phyloP scores from a whole-genome alignment of 2,888 invertebrate species.

The Drosophila tanythrix region DNA sequence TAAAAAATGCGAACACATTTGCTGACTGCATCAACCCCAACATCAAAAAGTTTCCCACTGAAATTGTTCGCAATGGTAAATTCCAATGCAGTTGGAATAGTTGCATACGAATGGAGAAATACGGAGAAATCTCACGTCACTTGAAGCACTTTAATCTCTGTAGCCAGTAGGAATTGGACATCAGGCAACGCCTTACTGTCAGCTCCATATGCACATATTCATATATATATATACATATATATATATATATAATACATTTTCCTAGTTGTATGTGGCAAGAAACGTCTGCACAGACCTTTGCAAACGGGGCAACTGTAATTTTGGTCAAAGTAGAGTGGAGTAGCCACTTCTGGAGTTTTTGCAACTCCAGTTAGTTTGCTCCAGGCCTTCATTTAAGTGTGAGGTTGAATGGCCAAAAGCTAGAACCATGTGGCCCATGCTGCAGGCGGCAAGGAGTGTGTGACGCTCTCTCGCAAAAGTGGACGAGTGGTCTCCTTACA shows the following conservation, averaged over 20 bases:
- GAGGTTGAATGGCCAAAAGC: conserved; percentile 39
- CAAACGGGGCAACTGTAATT: conserved; percentile 42
- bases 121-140: conserved; percentile 30
- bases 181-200: conserved; percentile 22
- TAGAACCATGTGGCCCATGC: conserved; percentile 57
- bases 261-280: conserved; percentile 8
- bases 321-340: conserved; percentile 52
- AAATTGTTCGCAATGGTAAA: conserved; percentile 49
- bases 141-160: conserved; percentile 36
- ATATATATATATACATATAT: neutral
- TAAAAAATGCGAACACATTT: conserved; percentile 27
- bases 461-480: neutral
- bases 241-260: neutral
- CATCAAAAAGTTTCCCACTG: conserved; percentile 7
- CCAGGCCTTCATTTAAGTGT: conserved; percentile 31
- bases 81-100: conserved; percentile 67
- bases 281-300: conserved; percentile 17
- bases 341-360: conserved; percentile 36
- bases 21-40: conserved; percentile 13
- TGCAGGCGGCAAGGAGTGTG: conserved; percentile 30
- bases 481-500: conserved; percentile 47
- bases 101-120: conserved; percentile 36
- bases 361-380: conserved; percentile 4
- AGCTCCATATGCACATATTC: conserved; percentile 18
- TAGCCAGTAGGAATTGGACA: conserved; percentile 15